Evolutionary conservation across 2,888 invertebrate genomes (phyloP), one percentile per base, ranked within the genome.

Genomic region (Epistrophe grossulariae): DNA sequence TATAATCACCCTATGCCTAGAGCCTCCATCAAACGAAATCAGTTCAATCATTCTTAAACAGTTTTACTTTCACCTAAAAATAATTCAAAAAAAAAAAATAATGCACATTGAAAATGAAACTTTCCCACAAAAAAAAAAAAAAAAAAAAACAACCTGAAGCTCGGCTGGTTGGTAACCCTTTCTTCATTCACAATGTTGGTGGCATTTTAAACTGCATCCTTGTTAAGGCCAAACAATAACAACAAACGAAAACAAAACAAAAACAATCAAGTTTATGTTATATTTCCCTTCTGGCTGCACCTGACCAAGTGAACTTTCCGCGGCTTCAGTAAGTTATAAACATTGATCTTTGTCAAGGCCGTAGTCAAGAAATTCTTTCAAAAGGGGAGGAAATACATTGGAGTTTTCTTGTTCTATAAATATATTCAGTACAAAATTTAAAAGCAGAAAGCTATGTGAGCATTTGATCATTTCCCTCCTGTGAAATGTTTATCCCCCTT

Each of bases 241-340:
- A 50, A 52, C 40, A 31, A 24, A 38, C 52, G 17, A 48, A 66
- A 48, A 68, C 31, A 48, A 66, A 48, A 68, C 35, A 17, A 68
- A 68, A 68, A 68, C 50, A 50, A 43, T 38, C 50, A 68, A 68
- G 68, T 50, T 38, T 35, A 59, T 59, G 17, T 50, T 73, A 60
- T 71, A 45, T 85, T 85, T 83, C 79, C 87, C 76, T 87, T 83
- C 83, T 71, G 83, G 83, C 83, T 87, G 87, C 82, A 87, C 83
- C 87, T 87, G 87, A 87, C 83, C 79, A 87, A 87, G 38, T 87
- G 79, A 87, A 82, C 79, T 83, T 60, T 35, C 50, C 57, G 57
- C 57, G 57, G 60, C 57, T 74, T 73, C 70, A 59, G 17, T 7
- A n/a, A n/a, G n/a, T n/a, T 11, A 5, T 31, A 35, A 59, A 11